Conservation (phyloP, 2,113 vertebrate species). For the Cisticola juncidis region DNA sequence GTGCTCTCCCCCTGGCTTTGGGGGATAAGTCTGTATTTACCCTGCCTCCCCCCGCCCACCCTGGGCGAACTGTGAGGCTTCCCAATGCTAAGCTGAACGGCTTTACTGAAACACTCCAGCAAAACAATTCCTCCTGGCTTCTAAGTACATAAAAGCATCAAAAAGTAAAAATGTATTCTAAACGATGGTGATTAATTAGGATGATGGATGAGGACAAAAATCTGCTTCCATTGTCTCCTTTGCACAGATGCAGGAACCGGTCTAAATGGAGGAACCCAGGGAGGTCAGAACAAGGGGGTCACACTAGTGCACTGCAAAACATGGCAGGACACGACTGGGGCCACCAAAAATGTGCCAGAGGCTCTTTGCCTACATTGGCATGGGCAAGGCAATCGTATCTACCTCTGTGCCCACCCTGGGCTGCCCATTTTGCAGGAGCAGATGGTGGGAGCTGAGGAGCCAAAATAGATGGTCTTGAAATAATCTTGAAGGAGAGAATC, state of each 20-base stretch:
- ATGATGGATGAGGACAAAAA: not conserved
- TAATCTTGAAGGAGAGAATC: not conserved
- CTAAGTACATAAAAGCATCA: constrained; percentile 30
- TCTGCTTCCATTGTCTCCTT: not conserved
- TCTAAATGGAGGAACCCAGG: not conserved
- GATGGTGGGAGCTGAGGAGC: not conserved
- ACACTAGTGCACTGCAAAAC: accelerated
- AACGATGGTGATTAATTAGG: not conserved
- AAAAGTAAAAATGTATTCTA: not conserved
- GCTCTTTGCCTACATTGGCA: not conserved
- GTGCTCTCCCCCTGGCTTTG: not conserved
- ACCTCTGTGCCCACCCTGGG: not conserved
- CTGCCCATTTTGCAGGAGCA: not conserved
- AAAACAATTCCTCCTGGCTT: not conserved
- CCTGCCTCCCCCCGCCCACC: not conserved
- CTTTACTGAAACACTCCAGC: constrained; percentile 3
- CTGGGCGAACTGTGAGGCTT: not conserved
- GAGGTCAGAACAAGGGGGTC: not conserved
- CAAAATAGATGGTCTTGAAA: constrained; percentile 1
- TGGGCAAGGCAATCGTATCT: accelerated
- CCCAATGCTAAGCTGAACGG: not conserved
- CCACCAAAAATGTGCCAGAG: not conserved
- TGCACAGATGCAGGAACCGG: not conserved
- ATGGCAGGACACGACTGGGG: accelerated
- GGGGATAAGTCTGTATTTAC: not conserved